Percentiles rank a stretch among this genome's conserved stretches.
Conservation (phyloP, 2,797 vertebrate species). For the Nannoperca australis region DNA sequence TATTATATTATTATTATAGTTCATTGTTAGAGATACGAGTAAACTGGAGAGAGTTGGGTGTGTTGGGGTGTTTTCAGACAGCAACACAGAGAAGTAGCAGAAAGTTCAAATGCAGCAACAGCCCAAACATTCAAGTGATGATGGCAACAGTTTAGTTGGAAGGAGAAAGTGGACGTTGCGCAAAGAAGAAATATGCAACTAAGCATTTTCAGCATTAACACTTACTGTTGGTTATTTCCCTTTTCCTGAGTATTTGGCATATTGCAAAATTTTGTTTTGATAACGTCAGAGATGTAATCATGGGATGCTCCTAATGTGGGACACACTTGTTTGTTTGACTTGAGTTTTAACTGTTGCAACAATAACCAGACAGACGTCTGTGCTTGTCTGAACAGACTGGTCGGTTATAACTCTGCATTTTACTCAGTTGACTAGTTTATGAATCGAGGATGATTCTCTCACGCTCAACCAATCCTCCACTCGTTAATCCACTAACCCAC, state of each 20-base stretch:
- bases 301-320: background rate
- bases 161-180: background rate
- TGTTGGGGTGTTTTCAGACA: background rate
- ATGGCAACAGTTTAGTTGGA: background rate
- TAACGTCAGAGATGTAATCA: background rate
- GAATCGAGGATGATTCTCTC: no score
- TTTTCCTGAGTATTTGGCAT: background rate
- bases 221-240: background rate
- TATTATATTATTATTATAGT: no score
- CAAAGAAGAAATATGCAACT: conserved; percentile 5
- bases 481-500: no score
- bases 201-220: conserved; percentile 5
- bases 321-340: background rate
- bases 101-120: background rate
- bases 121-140: background rate
- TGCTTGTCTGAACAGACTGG: background rate
- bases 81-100: background rate
- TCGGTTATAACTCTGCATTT: background rate
- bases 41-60: background rate
- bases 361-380: background rate
- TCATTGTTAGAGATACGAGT: background rate
- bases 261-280: background rate
- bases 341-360: background rate
- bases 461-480: no score
- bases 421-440: background rate